A percentile compares a stretch with the other conserved stretches of the same genome.
phyloP scores from a whole-genome alignment of 2,888 invertebrate genomes.

The Stenurella melanura region DNA sequence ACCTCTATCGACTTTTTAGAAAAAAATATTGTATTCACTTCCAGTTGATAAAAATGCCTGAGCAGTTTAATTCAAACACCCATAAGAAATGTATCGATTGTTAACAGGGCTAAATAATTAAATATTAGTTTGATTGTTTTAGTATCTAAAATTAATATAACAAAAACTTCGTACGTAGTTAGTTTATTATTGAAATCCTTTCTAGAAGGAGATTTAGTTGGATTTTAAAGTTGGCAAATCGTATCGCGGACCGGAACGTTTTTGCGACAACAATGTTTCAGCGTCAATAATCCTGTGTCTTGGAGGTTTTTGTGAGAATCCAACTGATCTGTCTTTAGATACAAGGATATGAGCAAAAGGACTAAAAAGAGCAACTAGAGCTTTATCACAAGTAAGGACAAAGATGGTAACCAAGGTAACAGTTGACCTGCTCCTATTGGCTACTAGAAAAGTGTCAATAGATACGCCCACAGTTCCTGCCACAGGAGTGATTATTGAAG shows the following conservation, averaged over 20 bases:
- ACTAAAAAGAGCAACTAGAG: constrained; percentile 50
- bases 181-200: neutral
- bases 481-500: constrained; percentile 51
- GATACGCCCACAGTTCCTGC: constrained; percentile 67
- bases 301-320: constrained; percentile 51
- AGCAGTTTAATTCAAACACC: no score
- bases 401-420: constrained; percentile 70
- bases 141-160: no score
- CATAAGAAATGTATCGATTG: no score
- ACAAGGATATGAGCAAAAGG: constrained; percentile 57
- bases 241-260: constrained; percentile 33
- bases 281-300: constrained; percentile 52
- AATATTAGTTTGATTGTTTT: no score
- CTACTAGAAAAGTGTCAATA: constrained; percentile 71
- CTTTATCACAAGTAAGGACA: constrained; percentile 66
- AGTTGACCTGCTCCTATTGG: constrained; percentile 70
- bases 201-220: constrained; percentile 34
- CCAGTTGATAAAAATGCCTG: no score
- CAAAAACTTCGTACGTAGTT: neutral
- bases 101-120: no score
- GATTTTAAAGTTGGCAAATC: constrained; percentile 47
- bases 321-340: constrained; percentile 54
- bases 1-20: no score
- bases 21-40: no score
- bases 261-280: constrained; percentile 39